phyloP scores from a whole-genome alignment of 2,888 invertebrate genomes.

The Apoderus coryli region DNA sequence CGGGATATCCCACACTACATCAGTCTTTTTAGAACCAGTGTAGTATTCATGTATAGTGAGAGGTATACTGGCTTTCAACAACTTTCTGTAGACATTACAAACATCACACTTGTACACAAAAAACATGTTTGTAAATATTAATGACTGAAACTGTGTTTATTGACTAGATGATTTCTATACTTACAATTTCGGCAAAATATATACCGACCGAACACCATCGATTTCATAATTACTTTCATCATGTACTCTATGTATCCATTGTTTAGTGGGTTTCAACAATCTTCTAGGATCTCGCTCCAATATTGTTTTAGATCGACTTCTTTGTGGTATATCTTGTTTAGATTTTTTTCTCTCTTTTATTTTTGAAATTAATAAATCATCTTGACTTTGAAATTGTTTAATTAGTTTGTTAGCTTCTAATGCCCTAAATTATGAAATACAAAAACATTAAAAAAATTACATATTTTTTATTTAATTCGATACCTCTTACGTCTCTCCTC shows the following conservation, averaged over 20 bases:
- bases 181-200: conserved; percentile 24
- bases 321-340: conserved; percentile 10
- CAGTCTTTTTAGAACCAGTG: too few relatives aligned
- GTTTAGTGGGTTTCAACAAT: conserved; percentile 28
- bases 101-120: too few relatives aligned
- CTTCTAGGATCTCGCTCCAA: conserved; percentile 25
- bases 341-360: conserved; percentile 18
- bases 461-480: conserved; percentile 1
- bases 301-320: conserved; percentile 19
- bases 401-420: conserved; percentile 28
- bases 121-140: too few relatives aligned
- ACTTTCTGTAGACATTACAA: too few relatives aligned
- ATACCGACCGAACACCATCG: conserved; percentile 3
- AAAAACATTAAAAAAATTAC: conserved; percentile 4
- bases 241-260: conserved; percentile 26
- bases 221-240: conserved; percentile 14
- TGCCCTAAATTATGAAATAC: conserved; percentile 18
- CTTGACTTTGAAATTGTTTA: conserved; percentile 28
- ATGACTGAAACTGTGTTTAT: too few relatives aligned
- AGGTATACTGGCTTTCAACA: too few relatives aligned
- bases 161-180: too few relatives aligned
- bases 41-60: too few relatives aligned
- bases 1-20: too few relatives aligned
- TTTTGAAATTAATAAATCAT: conserved; percentile 24
- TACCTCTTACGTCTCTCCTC: too few relatives aligned